Percentiles rank a stretch among this genome's conserved stretches.
These are phyloP conservation scores for Busseola fusca DNA, from an alignment of 2,888 invertebrate species.

Conservation along the genomic window DNA sequence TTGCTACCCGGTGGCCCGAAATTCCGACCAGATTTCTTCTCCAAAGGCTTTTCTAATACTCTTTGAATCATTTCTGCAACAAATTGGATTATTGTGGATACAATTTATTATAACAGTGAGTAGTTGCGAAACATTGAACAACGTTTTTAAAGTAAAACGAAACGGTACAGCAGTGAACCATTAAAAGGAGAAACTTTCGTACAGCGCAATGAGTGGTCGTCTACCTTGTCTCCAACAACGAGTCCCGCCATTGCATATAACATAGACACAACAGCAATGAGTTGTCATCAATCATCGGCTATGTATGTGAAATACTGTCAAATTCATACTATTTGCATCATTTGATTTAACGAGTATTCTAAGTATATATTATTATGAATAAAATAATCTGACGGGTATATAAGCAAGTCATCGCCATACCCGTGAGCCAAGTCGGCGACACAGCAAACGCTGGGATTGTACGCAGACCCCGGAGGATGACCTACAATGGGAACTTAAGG, in stretches of 20 bases:
- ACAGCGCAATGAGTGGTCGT: too few relatives aligned
- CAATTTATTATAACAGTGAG: background rate
- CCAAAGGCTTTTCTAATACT: slow-evolving; percentile 96
- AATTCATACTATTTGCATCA: background rate
- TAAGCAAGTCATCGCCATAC: too few relatives aligned
- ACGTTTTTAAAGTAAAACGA: background rate
- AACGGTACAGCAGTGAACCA: background rate
- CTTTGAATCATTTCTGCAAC: slow-evolving; percentile 94
- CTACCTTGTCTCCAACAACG: background rate
- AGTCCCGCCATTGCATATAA: background rate
- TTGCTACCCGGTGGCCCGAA: slow-evolving; percentile 98
- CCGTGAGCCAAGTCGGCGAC: too few relatives aligned
- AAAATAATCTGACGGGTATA: too few relatives aligned
- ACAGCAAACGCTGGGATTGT: too few relatives aligned
- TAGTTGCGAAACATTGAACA: background rate
- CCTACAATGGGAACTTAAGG: too few relatives aligned
- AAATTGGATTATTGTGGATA: background rate
- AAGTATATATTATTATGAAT: too few relatives aligned
- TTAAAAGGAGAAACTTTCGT: too few relatives aligned
- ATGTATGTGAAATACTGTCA: background rate
- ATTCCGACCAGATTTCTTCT: slow-evolving; percentile 98
- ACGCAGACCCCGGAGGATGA: too few relatives aligned
- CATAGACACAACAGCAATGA: background rate
- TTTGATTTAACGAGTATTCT: too few relatives aligned
- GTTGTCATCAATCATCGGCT: background rate